Evolutionary conservation across 1,140 invertebrate genomes (phyloP), one percentile per base, ranked within the genome.

Genomic region (Oedothorax gibbosus): DNA sequence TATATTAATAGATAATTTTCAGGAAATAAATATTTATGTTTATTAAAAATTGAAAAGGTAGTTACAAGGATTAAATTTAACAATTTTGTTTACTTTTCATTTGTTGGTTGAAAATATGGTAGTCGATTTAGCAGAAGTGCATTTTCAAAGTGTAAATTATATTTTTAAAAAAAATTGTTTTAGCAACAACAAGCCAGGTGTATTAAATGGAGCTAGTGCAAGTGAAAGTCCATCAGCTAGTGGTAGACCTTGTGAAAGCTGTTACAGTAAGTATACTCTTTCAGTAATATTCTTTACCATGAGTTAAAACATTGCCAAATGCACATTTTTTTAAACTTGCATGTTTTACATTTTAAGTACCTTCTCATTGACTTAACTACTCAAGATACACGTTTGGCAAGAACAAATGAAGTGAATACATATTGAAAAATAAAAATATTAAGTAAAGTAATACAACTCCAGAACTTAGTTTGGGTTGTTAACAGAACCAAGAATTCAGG

Each of bases 241-340:
- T 88, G 92, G 93, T 76, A 94, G 95, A 89, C 92, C 94, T 2
- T 96, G 95, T 89, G 95, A 97, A 91, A 96, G 95, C 71, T 97
- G 96, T 90, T 93, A 93, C 88, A 91, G 93, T 92, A 91, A 92
- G 90, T 92, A 89, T 66, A 11, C 57, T 64, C 12, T 60, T 62
- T 15, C 14, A 50, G 8, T 85, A 72, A 72, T 9, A 69, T 18
- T 66, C 53, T 86, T 62, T 50, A 18, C 10, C 20, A 49, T 71
- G 20, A n/a, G 15, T 35, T 73, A 20, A 51, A 10, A 18, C 35
- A 20, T 73, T 51, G 35, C 0, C n/a, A 18, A 10, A 15, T 65
- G 21, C 62, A n/a, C 9, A 20, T 5, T 64, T 64, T 18, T 64
- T 12, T 18, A 10, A 20, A 64, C 0, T 64, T 14, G 9, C 9